These are phyloP conservation scores for Potorous gilbertii DNA, from an alignment of 2,797 vertebrate species.

Conservation along the genomic window DNA sequence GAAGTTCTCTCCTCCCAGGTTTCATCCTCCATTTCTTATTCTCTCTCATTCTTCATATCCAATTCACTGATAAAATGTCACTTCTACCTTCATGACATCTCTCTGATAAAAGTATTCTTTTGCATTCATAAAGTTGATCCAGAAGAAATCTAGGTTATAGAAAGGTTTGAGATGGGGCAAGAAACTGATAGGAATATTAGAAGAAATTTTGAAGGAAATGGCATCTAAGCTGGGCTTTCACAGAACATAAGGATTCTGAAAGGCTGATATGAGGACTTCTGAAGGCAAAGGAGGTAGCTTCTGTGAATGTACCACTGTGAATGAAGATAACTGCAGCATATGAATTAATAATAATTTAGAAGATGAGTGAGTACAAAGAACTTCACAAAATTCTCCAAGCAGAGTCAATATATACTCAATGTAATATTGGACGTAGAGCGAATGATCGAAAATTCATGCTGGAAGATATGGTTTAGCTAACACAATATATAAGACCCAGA, in stretches of 20 bases:
- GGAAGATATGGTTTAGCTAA: neutral
- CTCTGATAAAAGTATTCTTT: neutral
- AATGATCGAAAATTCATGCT: neutral
- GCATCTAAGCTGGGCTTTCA: neutral
- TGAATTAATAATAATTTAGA: neutral
- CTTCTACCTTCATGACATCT: neutral
- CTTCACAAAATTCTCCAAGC: neutral
- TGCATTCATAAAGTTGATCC: neutral
- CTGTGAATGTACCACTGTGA: neutral
- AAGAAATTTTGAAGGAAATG: neutral
- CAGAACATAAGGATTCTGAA: neutral
- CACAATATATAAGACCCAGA: neutral
- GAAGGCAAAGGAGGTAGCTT: neutral
- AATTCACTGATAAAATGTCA: neutral
- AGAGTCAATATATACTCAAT: neutral
- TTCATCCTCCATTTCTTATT: neutral
- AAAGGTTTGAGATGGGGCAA: neutral
- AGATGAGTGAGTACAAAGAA: neutral
- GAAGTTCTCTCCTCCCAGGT: neutral
- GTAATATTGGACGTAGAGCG: neutral
- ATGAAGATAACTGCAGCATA: neutral
- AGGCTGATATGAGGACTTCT: neutral
- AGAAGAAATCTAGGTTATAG: neutral
- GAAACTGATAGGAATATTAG: neutral
- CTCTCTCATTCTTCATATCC: neutral